Base-by-base conservation (phyloP, 2,888 invertebrate species). In the Campaea margaritaria region DNA sequence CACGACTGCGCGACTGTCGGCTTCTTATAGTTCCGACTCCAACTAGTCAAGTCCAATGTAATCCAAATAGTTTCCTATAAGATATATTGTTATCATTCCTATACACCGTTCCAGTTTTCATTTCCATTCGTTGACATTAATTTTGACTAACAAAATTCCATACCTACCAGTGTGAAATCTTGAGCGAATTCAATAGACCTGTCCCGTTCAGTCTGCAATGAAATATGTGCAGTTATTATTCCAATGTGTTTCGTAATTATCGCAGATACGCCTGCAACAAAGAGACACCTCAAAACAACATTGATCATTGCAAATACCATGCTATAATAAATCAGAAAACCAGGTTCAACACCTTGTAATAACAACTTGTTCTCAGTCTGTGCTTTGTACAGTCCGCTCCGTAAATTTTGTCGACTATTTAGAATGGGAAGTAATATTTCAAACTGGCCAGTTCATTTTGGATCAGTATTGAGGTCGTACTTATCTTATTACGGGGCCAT, bases 291-390 rank as follows among this genome's bases (percentile, higher is more conserved):
- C 80, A 77, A 77, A 81, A 77, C 79, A 79, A 79, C 84, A 86
- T 86, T 82, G 85, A 86, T 87, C 83, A 85, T 83, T 81, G 79
- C 81, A 79, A 86, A 85, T 83, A 80, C 76, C 76, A 81, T 76
- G 77, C 79, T 76, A 80, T 74, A 81, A 85, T 87, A 89, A 89
- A 87, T 88, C 85, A 87, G 81, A 79, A 83, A 87, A 85, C 80
- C 85, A 83, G 85, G 82, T 85, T 85, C 85, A 86, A 86, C 87
- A 86, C 85, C 85, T 86, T 84, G 83, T 87, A 85, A 82, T 83
- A 86, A 87, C 86, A 85, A 83, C 81, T 86, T 84, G 85, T 85
- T 82, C 76, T 71, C 74, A 69, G 74, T 70, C 75, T 74, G 67
- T 75, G 77, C 76, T 80, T 81, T 82, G 80, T 81, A 75, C 69